Base-by-base conservation (phyloP, 2,888 invertebrate genomes). In the Unio delphinus region DNA sequence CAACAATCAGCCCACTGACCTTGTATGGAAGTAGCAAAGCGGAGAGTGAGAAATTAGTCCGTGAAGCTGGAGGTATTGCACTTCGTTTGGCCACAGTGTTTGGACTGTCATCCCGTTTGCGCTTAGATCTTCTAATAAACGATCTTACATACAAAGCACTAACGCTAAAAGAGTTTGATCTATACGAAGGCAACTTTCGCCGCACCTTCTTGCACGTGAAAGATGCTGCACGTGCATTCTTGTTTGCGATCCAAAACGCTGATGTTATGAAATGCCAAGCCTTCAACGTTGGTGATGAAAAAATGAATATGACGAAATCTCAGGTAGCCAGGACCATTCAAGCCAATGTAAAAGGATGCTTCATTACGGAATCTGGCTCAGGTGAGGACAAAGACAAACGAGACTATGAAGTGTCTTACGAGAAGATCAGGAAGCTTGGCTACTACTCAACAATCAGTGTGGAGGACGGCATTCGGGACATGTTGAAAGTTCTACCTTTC, bases 321-420 rank as follows among this genome's bases (percentile, higher is more conserved):
- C 81, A 87, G 28, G 86, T 88, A 7, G 89, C 89, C 4, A 75
- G 72, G 58, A 72, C 80, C 11, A 90, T 90, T 63, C 84, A 86
- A 73, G 72, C 75, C 15, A 72, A 80, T 11, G 82, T 90, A 6
- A 84, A 86, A 4, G 77, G 75, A 4, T 88, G 88, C 69, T 75
- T 74, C 5, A 87, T 89, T 30, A 80, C 79, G 8, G 80, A 81
- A 60, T 85, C 86, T 7, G 76, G 76, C 30, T 70, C 78, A 0
- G 89, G 89, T 0, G 85, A 87, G 64, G 90, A 90, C 72, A 85
- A 85, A 70, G 90, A 90, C 71, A 89, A 89, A 72, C 67, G 90
- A n/a, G 86, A 90, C 74, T 90, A 90, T 68, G 87, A 87, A 67
- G 89, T 90, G 6, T 89, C 88, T 1, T 90, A 89, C 72, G 80